Conservation (phyloP, 2,888 invertebrate genomes). For the Agonopterix alstromeriana region DNA sequence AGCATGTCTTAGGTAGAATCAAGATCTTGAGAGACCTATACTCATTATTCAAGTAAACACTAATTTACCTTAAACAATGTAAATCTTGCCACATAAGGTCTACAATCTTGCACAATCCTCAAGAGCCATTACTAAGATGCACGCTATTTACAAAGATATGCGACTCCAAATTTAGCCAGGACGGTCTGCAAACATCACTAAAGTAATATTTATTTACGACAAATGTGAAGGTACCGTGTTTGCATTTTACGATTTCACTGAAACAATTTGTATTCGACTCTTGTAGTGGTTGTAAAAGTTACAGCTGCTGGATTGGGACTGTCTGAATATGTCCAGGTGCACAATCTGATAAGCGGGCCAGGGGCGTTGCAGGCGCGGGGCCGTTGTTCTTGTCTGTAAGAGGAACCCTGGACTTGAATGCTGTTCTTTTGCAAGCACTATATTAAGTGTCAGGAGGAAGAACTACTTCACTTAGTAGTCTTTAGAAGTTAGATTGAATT, state of each 20-base stretch:
- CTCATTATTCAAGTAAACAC: no score
- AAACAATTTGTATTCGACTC: constrained; percentile 66
- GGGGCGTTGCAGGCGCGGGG: no score
- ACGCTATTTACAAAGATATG: constrained; percentile 5
- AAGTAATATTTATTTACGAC: constrained; percentile 42
- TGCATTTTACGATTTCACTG: constrained; percentile 59
- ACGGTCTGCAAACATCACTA: constrained; percentile 13
- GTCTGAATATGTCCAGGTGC: constrained; percentile 54
- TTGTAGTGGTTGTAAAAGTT: constrained; percentile 50
- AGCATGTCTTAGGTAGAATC: no score
- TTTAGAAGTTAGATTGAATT: no score
- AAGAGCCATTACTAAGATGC: not conserved
- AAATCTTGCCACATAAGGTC: no score
- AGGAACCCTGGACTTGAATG: no score
- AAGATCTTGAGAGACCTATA: no score
- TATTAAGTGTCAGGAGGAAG: no score
- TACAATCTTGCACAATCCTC: not conserved
- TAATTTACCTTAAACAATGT: not conserved
- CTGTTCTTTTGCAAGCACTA: no score
- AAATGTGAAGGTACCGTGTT: constrained; percentile 36
- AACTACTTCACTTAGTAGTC: not conserved
- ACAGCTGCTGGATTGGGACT: constrained; percentile 14
- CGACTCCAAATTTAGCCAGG: constrained; percentile 1
- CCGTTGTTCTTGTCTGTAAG: no score
- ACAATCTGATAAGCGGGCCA: constrained; percentile 45